Conservation (phyloP, 1,140 invertebrate genomes). For the Pseudoatta argentina region DNA sequence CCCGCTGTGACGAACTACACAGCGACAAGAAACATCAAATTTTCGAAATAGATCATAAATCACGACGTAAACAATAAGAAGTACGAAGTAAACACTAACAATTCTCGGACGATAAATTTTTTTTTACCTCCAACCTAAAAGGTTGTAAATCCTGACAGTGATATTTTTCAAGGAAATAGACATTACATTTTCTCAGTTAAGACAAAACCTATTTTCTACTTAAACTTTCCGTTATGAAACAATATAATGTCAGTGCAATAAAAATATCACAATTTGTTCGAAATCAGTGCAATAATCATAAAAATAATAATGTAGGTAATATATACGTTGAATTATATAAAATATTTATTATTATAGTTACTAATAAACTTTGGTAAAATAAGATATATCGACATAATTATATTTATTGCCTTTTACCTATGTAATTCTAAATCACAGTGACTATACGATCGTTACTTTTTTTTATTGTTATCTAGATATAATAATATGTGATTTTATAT, state of each 20-base stretch:
- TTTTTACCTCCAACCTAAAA: conserved; percentile 3
- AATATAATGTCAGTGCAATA: neutral
- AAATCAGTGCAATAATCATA: neutral
- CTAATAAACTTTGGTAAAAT: neutral
- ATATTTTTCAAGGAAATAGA: conserved; percentile 6
- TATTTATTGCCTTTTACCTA: neutral
- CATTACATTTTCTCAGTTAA: neutral
- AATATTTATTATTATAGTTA: neutral
- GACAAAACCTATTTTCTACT: neutral
- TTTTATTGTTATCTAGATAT: neutral
- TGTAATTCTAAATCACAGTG: neutral
- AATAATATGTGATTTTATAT: neutral
- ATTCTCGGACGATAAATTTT: neutral
- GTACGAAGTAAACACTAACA: neutral
- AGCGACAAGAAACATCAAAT: conserved; percentile 29
- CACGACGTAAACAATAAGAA: neutral
- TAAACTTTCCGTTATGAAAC: neutral
- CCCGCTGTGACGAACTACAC: conserved; percentile 21
- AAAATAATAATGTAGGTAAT: neutral
- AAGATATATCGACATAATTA: neutral
- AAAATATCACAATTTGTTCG: neutral
- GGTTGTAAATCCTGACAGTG: neutral
- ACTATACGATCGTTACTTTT: neutral
- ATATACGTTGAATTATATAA: neutral
- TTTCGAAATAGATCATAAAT: conserved; percentile 34